Evolutionary conservation across 2,888 invertebrate genomes (phyloP).

Genomic region (Mimachlamys varia): DNA sequence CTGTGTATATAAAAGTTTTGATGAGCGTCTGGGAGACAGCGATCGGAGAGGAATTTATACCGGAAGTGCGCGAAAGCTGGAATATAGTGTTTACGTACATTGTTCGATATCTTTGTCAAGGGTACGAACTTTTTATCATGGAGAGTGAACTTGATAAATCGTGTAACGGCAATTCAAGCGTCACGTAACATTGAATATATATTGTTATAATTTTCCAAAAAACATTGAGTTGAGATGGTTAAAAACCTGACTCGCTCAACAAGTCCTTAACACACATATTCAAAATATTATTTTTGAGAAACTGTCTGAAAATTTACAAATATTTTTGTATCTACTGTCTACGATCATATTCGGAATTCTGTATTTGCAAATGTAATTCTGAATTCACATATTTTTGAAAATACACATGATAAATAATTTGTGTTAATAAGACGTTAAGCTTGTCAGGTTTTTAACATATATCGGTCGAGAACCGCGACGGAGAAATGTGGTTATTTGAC

Average conservation of each 20-base stretch:
- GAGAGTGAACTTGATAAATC: constrained; percentile 42
- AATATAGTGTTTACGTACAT: constrained; percentile 67
- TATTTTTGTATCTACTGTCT: not conserved
- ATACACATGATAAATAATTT: too few species aligned
- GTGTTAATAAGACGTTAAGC: too few species aligned
- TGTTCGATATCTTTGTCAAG: constrained; percentile 62
- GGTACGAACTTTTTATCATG: constrained; percentile 51
- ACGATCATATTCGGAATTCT: too few species aligned
- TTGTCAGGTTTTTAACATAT: too few species aligned
- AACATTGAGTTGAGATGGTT: not conserved
- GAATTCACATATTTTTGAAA: too few species aligned
- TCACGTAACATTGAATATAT: not conserved
- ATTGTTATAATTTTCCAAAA: not conserved
- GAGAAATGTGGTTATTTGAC: not conserved
- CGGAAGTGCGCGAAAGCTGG: constrained; percentile 74
- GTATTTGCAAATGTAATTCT: too few species aligned
- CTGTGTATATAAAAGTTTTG: constrained; percentile 69
- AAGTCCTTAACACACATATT: not conserved
- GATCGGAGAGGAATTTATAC: constrained; percentile 75
- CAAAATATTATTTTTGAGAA: not conserved
- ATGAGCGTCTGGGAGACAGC: constrained; percentile 72
- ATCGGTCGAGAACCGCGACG: not conserved
- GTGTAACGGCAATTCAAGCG: not conserved
- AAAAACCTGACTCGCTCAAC: not conserved
- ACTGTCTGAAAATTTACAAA: not conserved